A percentile compares a stretch with the other conserved stretches of the same genome.
Conservation (phyloP, 2,888 invertebrate genomes). For the Charanyca ferruginea region DNA sequence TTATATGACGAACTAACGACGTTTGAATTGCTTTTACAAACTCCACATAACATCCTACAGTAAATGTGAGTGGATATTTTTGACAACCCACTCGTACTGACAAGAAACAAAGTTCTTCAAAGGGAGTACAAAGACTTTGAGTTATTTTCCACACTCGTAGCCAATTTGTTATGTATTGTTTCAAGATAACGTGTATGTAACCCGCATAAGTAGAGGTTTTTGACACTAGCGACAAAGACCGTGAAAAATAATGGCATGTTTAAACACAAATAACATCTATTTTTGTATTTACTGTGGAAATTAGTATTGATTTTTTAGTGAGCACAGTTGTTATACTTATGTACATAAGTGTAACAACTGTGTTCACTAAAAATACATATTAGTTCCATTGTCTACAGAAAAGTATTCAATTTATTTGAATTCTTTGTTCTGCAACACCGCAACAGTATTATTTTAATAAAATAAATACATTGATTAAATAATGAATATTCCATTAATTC, state of each 20-base stretch:
- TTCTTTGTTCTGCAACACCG: slow-evolving; percentile 6
- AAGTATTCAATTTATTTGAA: slow-evolving; percentile 18
- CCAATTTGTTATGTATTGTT: slow-evolving; percentile 63
- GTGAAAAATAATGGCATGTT: slow-evolving; percentile 65
- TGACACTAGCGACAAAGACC: slow-evolving; percentile 74
- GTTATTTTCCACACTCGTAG: slow-evolving; percentile 54
- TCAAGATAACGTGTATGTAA: slow-evolving; percentile 68
- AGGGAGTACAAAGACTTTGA: slow-evolving; percentile 40
- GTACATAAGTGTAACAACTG: no score
- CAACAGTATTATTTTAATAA: slow-evolving; percentile 12
- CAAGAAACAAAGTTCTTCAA: slow-evolving; percentile 38
- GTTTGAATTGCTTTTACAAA: slow-evolving; percentile 74
- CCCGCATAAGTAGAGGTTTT: slow-evolving; percentile 80
- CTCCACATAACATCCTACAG: slow-evolving; percentile 54
- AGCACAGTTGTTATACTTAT: slow-evolving; percentile 34
- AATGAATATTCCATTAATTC: neutral
- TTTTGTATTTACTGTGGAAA: slow-evolving; percentile 47
- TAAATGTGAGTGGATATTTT: slow-evolving; percentile 42
- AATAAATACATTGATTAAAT: slow-evolving; percentile 16
- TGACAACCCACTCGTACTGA: slow-evolving; percentile 36
- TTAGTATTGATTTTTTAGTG: slow-evolving; percentile 55
- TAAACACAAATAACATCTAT: slow-evolving; percentile 54
- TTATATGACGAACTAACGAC: slow-evolving; percentile 77
- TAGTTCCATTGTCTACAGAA: slow-evolving; percentile 11
- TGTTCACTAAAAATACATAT: no score